These are phyloP conservation scores for Opisthocomus hoazin DNA, from an alignment of 2,113 vertebrate genomes.

Conservation along the genomic window DNA sequence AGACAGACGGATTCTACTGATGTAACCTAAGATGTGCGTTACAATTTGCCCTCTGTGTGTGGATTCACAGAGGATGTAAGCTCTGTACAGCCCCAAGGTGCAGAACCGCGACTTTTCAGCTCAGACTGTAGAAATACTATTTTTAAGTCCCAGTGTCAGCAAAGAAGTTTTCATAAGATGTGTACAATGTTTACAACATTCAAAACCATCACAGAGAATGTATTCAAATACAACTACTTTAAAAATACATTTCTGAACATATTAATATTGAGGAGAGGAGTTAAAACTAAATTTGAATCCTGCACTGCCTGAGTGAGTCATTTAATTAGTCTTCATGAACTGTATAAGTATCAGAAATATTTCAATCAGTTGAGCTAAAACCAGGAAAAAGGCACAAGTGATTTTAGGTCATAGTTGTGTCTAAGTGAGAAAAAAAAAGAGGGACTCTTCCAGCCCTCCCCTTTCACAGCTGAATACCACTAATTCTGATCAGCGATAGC, in stretches of 20 bases:
- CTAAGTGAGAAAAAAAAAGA: background rate
- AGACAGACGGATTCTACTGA: background rate
- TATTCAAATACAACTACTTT: background rate
- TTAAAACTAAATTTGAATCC: background rate
- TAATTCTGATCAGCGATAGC: background rate
- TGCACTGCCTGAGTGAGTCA: background rate
- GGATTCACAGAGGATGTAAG: background rate
- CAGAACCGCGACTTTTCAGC: background rate
- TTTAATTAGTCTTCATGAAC: background rate
- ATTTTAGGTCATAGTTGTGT: background rate
- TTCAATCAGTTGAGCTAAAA: background rate
- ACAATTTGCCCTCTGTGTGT: background rate
- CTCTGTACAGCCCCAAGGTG: background rate
- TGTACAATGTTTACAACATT: background rate
- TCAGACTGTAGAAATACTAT: background rate
- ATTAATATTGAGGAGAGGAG: background rate
- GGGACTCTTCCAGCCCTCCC: background rate
- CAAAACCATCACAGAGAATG: background rate
- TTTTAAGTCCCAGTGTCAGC: background rate
- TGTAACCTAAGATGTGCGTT: background rate
- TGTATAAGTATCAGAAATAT: background rate
- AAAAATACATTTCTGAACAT: background rate
- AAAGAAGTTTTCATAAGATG: background rate
- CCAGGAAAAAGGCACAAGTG: background rate
- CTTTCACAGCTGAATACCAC: background rate